Evolutionary conservation across 2,797 vertebrate genomes (phyloP).

Genomic region (Alca torda): DNA sequence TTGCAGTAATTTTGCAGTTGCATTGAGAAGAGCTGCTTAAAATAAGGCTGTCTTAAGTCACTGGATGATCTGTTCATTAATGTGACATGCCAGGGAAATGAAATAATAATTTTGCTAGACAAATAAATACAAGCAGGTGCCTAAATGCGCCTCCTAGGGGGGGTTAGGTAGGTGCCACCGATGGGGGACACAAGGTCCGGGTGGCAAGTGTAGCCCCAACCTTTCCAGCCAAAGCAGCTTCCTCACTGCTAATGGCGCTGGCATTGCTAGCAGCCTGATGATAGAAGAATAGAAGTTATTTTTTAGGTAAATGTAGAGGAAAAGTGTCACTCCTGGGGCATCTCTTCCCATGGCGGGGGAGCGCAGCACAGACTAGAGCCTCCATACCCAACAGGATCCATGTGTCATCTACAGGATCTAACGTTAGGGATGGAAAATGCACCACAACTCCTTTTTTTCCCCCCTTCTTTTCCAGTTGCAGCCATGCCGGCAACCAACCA

Average conservation of each 20-base stretch:
- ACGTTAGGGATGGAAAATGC: fast-evolving
- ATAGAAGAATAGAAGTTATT: not conserved
- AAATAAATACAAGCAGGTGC: not conserved
- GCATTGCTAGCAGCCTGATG: not conserved
- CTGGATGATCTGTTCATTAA: not conserved
- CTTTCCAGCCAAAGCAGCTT: not conserved
- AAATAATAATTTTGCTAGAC: not conserved
- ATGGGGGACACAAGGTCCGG: fast-evolving
- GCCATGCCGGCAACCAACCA: constrained; percentile 91
- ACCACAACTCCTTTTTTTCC: not conserved
- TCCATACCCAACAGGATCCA: fast-evolving
- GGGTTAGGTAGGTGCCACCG: not conserved
- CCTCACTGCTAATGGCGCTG: not conserved
- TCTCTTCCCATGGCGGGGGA: fast-evolving
- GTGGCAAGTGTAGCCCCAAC: fast-evolving
- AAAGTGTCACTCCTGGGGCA: not conserved
- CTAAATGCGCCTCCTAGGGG: not conserved
- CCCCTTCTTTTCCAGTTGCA: constrained; percentile 73
- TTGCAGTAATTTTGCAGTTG: not conserved
- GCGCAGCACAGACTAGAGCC: not conserved
- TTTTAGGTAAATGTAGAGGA: not conserved
- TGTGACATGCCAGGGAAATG: not conserved
- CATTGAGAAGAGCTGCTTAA: not conserved
- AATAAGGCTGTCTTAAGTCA: not conserved
- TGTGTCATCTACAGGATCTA: fast-evolving